Percentiles rank a stretch among this genome's conserved stretches.
Evolutionary conservation across 2,113 vertebrate species (phyloP).

Genomic region (Eretmochelys imbricata): DNA sequence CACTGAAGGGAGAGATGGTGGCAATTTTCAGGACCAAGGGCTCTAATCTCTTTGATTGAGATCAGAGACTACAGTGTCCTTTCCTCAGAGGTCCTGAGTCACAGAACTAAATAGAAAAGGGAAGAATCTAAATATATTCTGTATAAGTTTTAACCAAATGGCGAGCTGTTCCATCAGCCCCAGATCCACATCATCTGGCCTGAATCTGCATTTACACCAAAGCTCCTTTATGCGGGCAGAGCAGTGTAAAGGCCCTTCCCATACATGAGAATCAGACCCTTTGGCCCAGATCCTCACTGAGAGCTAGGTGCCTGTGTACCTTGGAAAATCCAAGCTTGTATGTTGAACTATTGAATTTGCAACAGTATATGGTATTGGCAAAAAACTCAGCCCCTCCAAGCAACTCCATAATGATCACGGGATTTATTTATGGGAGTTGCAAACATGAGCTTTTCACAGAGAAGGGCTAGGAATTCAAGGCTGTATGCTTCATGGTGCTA

Average conservation of each 20-base stretch:
- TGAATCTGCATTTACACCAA: background rate
- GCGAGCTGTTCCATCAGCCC: background rate
- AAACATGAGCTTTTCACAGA: too few relatives aligned
- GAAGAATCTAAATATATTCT: background rate
- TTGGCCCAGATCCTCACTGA: background rate
- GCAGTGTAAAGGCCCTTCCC: background rate
- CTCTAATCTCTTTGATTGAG: background rate
- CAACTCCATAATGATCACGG: background rate
- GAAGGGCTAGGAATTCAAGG: too few relatives aligned
- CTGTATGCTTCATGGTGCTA: too few relatives aligned
- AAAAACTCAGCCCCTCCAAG: background rate
- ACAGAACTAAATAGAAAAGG: background rate
- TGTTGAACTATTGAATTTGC: background rate
- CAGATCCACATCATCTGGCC: background rate
- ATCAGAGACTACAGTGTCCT: background rate
- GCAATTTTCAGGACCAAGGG: background rate
- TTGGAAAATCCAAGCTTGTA: background rate
- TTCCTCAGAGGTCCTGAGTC: background rate
- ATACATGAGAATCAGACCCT: background rate
- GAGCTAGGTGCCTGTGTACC: background rate
- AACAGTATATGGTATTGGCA: background rate
- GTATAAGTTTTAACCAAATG: background rate
- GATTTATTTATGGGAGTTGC: too few relatives aligned
- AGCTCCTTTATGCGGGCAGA: accelerated
- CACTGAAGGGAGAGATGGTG: background rate